Evolutionary conservation across 2,888 invertebrate genomes (phyloP), one percentile per base, ranked within the genome.

Genomic region (Blastobasis lacticolella): DNA sequence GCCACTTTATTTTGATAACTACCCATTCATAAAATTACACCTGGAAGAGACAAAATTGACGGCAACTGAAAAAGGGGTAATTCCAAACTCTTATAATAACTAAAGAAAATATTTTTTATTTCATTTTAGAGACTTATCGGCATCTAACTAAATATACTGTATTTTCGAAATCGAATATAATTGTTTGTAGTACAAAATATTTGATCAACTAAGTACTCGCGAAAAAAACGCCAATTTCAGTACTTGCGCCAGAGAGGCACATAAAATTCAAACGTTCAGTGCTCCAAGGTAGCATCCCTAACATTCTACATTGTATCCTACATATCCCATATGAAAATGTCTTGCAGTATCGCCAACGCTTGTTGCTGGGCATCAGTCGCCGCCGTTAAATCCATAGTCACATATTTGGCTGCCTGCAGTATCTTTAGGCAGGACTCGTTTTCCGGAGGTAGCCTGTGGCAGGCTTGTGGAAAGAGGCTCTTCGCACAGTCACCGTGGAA

Each of bases 321-420:
- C 69, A 85, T 63, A 52, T 87, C 85, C 79, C 82, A 87, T 53
- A 87, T 78, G 64, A 89, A 88, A 61, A 89, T 81, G 54, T 88
- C 81, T 57, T 88, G 88, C 5, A 89, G 61, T 71, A 88, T 83
- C 50, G 70, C 71, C 52, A 88, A 59, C 0, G 84, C 63, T 46
- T 85, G 85, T 38, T 71, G 63, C 51, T 89, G 86, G 0, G 64
- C 57, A 5, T 87, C 84, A 38, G 62, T 75, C 0, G 52, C 55
- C 0, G 82, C 74, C 6, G 64, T 71, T 48, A 89, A 59, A 49
- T 86, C 84, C 2, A 87, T 75, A 0, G 88, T 88, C n/a, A 89
- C 81, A 50, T 82, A 76, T 60, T 87, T 87, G 1, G 89, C 87
- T 0, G 89, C 88, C 57, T 85, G 81, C 6, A 89, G 59, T 61